Evolutionary conservation across 2,888 invertebrate genomes (phyloP).

Genomic region (Mermis nigrescens): DNA sequence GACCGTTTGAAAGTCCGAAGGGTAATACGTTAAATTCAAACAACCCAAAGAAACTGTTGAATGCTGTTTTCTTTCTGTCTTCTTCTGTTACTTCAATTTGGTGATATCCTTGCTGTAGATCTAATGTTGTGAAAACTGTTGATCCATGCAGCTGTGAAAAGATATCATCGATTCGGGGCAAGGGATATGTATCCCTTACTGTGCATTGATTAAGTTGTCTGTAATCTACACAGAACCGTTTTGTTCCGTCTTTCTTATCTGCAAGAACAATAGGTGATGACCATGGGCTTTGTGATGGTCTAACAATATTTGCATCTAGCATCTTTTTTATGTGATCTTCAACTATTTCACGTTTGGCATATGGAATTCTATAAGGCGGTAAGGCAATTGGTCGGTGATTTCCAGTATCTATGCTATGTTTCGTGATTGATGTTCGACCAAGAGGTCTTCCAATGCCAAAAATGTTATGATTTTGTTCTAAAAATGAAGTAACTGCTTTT

Average conservation of each 20-base stretch:
- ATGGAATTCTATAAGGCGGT: too few species aligned
- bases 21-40: slow-evolving; percentile 22
- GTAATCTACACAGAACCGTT: slow-evolving; percentile 19
- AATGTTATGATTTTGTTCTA: too few species aligned
- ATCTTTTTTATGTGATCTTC: background rate
- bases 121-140: slow-evolving; percentile 13
- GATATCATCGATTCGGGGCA: slow-evolving; percentile 14
- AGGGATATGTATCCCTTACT: slow-evolving; percentile 13
- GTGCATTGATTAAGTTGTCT: slow-evolving; percentile 16
- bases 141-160: slow-evolving; percentile 7
- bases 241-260: slow-evolving; percentile 24
- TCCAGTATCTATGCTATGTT: too few species aligned
- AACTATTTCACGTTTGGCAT: too few species aligned
- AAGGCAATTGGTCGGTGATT: too few species aligned
- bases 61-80: slow-evolving; percentile 18
- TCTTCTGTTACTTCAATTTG: slow-evolving; percentile 14
- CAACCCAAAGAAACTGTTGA: slow-evolving; percentile 15
- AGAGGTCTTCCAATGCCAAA: too few species aligned
- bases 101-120: slow-evolving; percentile 15
- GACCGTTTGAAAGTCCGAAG: slow-evolving; percentile 20
- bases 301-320: slow-evolving; percentile 7
- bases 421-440: too few species aligned
- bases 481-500: too few species aligned
- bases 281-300: slow-evolving; percentile 26
- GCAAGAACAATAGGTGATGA: slow-evolving; percentile 28